phyloP scores from a whole-genome alignment of 2,113 vertebrate species.

The Thunnus thynnus region DNA sequence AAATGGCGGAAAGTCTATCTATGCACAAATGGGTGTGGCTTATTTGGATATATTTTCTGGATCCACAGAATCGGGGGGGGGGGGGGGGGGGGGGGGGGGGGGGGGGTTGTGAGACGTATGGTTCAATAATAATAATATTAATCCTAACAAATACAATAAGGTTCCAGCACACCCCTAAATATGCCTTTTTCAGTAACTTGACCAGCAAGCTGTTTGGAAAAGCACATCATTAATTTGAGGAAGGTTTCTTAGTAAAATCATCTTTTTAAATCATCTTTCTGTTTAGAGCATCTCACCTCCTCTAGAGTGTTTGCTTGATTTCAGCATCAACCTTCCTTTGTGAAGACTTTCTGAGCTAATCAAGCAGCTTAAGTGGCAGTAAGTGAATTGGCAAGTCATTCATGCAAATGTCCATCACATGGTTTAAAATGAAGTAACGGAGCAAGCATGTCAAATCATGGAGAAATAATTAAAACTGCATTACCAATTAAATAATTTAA shows the following conservation, averaged over 20 bases:
- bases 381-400: constrained; percentile 8
- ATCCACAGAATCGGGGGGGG: too few relatives aligned
- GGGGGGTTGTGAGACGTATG: too few relatives aligned
- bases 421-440: background rate
- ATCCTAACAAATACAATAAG: too few relatives aligned
- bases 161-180: too few relatives aligned
- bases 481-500: constrained; percentile 18
- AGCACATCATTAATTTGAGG: constrained; percentile 1
- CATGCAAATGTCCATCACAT: background rate
- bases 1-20: too few relatives aligned
- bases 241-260: background rate
- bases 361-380: background rate
- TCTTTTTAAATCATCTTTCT: background rate
- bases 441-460: background rate
- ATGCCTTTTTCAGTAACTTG: background rate
- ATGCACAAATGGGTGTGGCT: too few relatives aligned
- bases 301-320: background rate
- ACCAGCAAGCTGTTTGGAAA: background rate
- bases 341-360: constrained; percentile 1
- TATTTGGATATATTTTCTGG: too few relatives aligned
- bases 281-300: background rate
- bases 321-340: constrained; percentile 1
- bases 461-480: constrained; percentile 16
- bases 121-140: too few relatives aligned
- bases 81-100: too few relatives aligned